Base-by-base conservation (phyloP, 2,888 invertebrate species). In the Nomada fabriciana region DNA sequence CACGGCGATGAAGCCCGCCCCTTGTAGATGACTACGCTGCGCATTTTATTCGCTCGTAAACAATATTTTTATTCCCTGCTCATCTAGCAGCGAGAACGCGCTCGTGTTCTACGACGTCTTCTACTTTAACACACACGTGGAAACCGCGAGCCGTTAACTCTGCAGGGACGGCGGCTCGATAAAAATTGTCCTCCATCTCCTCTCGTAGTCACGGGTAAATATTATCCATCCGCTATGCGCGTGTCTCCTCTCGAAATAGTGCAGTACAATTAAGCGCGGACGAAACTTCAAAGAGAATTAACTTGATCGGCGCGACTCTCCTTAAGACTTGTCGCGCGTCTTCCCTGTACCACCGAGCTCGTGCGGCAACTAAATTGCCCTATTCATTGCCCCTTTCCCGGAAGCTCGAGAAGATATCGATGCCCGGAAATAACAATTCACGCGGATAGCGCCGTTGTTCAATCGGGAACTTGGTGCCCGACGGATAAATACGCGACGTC, bases 61-160 rank as follows among this genome's bases (percentile, higher is more conserved):
- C 84, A 86, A 86, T 86, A 86, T 86, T 86, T 86, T 86, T 86
- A 86, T 86, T 82, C 70, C 80, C 57, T 55, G 63, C 76, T 84
- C 86, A 71, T 80, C 74, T 61, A 29, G 59, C 18, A 29, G 61
- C 55, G 36, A 67, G 53, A 61, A 70, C 53, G 60, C n/a, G 60
- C 57, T 61, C 11, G 47, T 10, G 13, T 64, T 23, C 47, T 52
- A 60, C n/a, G 60, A 60, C 53, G n/a, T 10, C 53, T 18, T 36
- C 18, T n/a, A n/a, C 10, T 20, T 53, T 53, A 9, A n/a, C n/a
- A 1, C 53, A n/a, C 53, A n/a, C 53, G 53, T 53, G 10, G 53
- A 53, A 53, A 18, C n/a, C 10, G 53, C n/a, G 10, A n/a, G n/a
- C n/a, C 53, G 53, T 53, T n/a, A 20, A 53, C n/a, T 9, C 50